Base-by-base conservation (phyloP, 2,888 invertebrate genomes). In the Ariolimax columbianus region DNA sequence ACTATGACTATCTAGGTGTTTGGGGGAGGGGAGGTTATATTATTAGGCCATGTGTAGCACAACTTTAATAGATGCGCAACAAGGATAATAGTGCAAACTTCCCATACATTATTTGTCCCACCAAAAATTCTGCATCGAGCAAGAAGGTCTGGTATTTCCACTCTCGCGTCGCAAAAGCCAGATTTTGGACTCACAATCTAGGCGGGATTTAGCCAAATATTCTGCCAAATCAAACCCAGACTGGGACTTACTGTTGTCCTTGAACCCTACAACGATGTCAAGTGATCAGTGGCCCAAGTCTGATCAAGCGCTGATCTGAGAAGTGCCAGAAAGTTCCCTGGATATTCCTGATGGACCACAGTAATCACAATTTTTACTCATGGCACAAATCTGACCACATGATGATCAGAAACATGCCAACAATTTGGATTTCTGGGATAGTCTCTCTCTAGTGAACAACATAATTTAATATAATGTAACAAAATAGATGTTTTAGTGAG, bases 141-240 rank as follows among this genome's bases (percentile, higher is more conserved):
- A 83, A 77, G 75, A 83, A 77, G 66, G 82, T 77, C 77, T 77
- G 77, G 77, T 47, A 30, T 23, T 83, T 66, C 82, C 66, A 75
- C 82, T 63, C 63, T 75, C n/a, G 38, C 73, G 36, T 43, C 70
- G 43, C 70, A 19, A 43, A 33, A 66, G 33, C 14, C 11, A 66
- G 9, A 33, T 30, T 33, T 66, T 33, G 19, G 55, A 55, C 66
- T 33, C 19, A 19, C 17, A 17, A 38, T 70, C 70, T 70, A 19
- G 70, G 38, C 38, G 4, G 19, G 70, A 70, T 38, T 17, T 70
- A 19, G 70, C 70, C 4, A 66, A 66, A 59, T 59, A 55, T n/a
- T 63, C 63, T 66, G 66, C 47, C 75, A 33, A 51, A 43, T 75
- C 33, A 51, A 75, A 75, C 75, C 33, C 51, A 75, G 75, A 51